Conservation (phyloP, 2,797 vertebrate species). For the Siniperca scherzeri region DNA sequence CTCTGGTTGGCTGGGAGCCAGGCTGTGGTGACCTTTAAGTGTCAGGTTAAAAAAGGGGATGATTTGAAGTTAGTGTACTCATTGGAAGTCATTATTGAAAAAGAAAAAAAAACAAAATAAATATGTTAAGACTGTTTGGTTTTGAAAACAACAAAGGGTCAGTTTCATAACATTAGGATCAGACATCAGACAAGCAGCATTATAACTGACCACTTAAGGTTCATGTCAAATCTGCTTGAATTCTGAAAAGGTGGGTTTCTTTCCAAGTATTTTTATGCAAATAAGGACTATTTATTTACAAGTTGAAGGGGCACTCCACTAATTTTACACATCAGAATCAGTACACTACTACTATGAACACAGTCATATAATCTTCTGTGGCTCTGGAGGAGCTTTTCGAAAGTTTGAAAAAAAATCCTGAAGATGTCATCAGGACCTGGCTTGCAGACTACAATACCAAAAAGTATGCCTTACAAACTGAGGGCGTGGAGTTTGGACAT, state of each 20-base stretch:
- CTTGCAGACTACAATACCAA: not conserved
- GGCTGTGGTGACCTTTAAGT: constrained; percentile 69
- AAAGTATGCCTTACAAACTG: not conserved
- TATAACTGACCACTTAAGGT: not conserved
- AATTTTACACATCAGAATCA: not conserved
- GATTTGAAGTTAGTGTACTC: not conserved
- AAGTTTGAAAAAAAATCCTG: not conserved
- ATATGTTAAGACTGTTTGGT: no score
- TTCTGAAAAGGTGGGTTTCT: not conserved
- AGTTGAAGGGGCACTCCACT: not conserved
- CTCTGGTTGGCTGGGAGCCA: constrained; percentile 77
- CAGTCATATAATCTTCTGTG: no score
- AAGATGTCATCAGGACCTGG: not conserved
- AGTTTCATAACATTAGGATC: not conserved
- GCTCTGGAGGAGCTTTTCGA: no score
- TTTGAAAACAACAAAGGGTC: not conserved
- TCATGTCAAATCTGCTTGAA: not conserved
- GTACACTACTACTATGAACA: not conserved
- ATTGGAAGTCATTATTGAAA: not conserved
- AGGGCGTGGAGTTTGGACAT: no score
- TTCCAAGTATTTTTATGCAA: not conserved
- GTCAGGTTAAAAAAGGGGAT: not conserved
- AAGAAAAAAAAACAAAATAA: not conserved
- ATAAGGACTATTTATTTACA: not conserved
- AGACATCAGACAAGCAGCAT: not conserved